Base-by-base conservation (phyloP, 1,140 invertebrate genomes). In the Musca domestica region DNA sequence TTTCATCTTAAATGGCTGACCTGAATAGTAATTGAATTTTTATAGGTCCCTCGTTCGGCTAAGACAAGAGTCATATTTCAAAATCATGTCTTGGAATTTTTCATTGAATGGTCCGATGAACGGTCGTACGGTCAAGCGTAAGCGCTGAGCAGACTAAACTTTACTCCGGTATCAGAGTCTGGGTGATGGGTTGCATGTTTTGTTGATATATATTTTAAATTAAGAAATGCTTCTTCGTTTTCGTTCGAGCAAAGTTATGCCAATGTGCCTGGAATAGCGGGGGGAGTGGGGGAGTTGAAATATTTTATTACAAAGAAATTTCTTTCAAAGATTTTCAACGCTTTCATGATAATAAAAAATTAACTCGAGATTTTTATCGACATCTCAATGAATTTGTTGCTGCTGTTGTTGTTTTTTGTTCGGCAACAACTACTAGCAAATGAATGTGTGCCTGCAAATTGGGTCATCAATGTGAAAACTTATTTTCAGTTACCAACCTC, bases 331-430 rank as follows among this genome's bases (percentile, higher is more conserved):
- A 61, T 34, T 61, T 61, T 61, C 56, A 61, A 61, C 56, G 56
- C 56, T 61, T 61, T 61, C n/a, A 61, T 61, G 56, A 61, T 61
- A 61, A 61, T 34, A 61, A 61, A 61, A 61, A 61, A 61, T 61
- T 61, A 61, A 61, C 34, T 61, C 20, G 9, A 19, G 56, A 61
- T 61, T 61, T 61, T 61, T 61, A 61, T 61, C 56, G 27, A 61
- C 34, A 61, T 34, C 27, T 61, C 52, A 56, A 56, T 30, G 52
- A 56, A 56, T 15, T 56, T 56, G 23, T 56, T 56, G 3, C n/a
- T 49, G 10, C 19, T 17, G 2, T 49, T 5, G 6, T 41, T 5
- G 6, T 41, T 2, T 41, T 41, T 9, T 41, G 9, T 41, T 41
- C 34, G 12, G 34, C 34, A 49, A 49, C 48, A 2, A 51, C 48